Conservation (phyloP, 2,888 invertebrate species). For the Scaptomyza reducta region DNA sequence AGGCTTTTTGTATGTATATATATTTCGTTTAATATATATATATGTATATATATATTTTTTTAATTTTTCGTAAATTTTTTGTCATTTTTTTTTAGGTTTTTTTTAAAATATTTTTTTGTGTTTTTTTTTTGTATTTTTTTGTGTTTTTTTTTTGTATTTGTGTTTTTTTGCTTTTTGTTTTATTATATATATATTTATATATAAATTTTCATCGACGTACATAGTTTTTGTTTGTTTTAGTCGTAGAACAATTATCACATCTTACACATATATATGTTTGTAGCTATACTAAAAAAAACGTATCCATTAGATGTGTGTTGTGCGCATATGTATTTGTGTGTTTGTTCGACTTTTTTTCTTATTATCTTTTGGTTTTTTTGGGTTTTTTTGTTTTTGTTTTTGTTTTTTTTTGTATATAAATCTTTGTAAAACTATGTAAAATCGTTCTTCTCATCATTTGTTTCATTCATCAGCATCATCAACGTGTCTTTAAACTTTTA, state of each 20-base stretch:
- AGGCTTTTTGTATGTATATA: constrained; percentile 37
- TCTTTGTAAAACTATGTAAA: constrained; percentile 33
- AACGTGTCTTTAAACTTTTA: too few species aligned
- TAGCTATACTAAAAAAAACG: constrained; percentile 72
- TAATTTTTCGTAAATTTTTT: constrained; percentile 25
- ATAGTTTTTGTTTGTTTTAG: constrained; percentile 58
- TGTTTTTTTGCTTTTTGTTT: constrained; percentile 9
- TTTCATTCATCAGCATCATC: constrained; percentile 5
- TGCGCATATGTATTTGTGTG: constrained; percentile 72
- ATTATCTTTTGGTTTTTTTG: background rate
- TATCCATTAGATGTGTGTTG: constrained; percentile 70
- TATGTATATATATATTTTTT: constrained; percentile 33
- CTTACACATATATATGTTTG: constrained; percentile 75
- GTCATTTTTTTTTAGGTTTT: constrained; percentile 3
- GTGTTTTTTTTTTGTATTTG: too few species aligned
- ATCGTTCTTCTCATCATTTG: background rate
- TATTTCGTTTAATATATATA: constrained; percentile 39
- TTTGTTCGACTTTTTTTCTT: constrained; percentile 30
- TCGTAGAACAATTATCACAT: constrained; percentile 77
- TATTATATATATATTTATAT: constrained; percentile 33
- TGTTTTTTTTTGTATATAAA: constrained; percentile 37
- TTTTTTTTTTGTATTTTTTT: too few species aligned
- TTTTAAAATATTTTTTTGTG: too few species aligned
- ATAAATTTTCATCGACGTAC: constrained; percentile 71
- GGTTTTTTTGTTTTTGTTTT: background rate